Conservation (phyloP, 2,888 invertebrate genomes). For the Lasioglossum zephyrum region DNA sequence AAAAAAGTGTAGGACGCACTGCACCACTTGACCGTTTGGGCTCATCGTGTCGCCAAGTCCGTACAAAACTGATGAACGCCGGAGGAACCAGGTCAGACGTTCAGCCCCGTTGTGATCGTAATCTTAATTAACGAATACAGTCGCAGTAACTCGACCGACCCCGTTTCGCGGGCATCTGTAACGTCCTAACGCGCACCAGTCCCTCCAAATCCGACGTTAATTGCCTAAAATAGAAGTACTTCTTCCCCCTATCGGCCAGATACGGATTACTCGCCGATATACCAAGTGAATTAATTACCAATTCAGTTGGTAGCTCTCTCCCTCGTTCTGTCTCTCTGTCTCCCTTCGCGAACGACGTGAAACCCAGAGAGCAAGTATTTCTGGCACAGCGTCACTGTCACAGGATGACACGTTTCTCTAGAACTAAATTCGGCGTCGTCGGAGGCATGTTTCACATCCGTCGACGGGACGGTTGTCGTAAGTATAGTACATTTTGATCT, state of each 20-base stretch:
- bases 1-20: neutral
- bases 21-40: conserved; percentile 19
- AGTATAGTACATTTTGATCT: neutral
- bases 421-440: neutral
- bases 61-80: conserved; percentile 44
- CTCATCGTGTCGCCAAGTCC: neutral
- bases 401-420: neutral
- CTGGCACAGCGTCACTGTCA: neutral
- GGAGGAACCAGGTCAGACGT: conserved; percentile 53
- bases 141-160: conserved; percentile 32
- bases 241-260: neutral
- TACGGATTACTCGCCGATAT: neutral
- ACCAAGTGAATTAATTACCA: neutral
- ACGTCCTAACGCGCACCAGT: neutral
- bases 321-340: neutral
- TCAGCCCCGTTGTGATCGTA: conserved; percentile 42
- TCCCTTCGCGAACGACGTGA: neutral
- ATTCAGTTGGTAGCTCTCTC: neutral
- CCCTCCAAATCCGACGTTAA: conserved; percentile 5
- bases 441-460: neutral
- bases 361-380: neutral
- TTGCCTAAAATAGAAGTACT: conserved; percentile 38
- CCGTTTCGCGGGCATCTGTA: conserved; percentile 8
- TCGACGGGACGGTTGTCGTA: neutral
- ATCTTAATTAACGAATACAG: conserved; percentile 67